Evolutionary conservation across 2,113 vertebrate genomes (phyloP), one percentile per base, ranked within the genome.

Genomic region (Danionella cerebrum): DNA sequence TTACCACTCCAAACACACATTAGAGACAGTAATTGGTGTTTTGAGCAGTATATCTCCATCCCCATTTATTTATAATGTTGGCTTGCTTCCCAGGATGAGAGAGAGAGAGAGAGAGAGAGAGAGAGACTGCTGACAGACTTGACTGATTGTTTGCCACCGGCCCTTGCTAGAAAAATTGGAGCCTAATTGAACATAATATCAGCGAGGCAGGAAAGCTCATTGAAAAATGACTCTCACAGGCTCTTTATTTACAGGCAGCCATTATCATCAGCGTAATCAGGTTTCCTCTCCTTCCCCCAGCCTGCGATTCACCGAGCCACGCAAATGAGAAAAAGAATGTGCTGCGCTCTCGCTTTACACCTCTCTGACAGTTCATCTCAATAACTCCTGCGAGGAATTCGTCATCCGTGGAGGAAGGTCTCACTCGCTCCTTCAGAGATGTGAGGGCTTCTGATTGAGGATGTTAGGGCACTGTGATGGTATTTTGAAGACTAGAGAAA

Each of bases 141-240:
- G 51, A 35, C 13, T 53, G 29, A 76, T 70, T 73, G 62, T 0
- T 18, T 60, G 70, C 72, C 67, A 51, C 69, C 60, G 13, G 70
- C 59, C 52, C 60, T 38, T 75, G 44, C 52, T 36, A 74, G 71
- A 50, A 72, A 35, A 76, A 79, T 84, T 78, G 82, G 71, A 74
- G 76, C 74, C 77, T 80, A 84, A 82, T 81, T 80, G 77, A 82
- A 79, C 73, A 76, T 74, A 82, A 80, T 79, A 69, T 73, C 72
- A 35, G 70, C 12, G 69, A 70, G 75, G 74, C 72, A 27, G 73
- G 67, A 71, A 48, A 21, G 42, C 18, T 6, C 4, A 39, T 65
- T 82, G 79, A 81, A 65, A 74, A 77, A 79, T 57, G 53, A 57
- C 33, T 39, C 64, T 57, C 69, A 65, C 76, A 55, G 59, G 58